Conservation (phyloP, 2,888 invertebrate species). For the Dynastes grantii region DNA sequence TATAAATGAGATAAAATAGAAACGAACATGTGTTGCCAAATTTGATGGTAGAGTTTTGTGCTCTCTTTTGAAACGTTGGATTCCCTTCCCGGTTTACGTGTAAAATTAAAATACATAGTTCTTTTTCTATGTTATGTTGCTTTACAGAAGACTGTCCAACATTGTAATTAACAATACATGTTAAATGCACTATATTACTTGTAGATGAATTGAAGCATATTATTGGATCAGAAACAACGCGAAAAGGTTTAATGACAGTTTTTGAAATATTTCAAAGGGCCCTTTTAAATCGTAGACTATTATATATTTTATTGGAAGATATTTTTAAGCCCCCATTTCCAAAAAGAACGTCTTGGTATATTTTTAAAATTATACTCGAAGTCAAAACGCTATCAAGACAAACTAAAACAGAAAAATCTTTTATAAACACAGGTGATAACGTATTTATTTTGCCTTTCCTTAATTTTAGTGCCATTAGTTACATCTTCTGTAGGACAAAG, state of each 20-base stretch:
- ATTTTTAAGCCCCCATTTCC: conserved; percentile 84
- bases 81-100: too few species aligned
- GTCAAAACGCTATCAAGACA: conserved; percentile 70
- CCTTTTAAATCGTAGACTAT: conserved; percentile 86
- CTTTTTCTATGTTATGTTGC: too few species aligned
- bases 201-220: conserved; percentile 91
- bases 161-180: not conserved
- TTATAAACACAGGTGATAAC: conserved; percentile 62
- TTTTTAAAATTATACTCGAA: conserved; percentile 83
- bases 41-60: too few species aligned
- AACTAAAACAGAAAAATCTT: conserved; percentile 56
- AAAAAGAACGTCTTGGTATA: conserved; percentile 80
- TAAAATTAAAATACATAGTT: too few species aligned
- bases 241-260: conserved; percentile 85
- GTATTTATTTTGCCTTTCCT: conserved; percentile 53
- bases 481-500: conserved; percentile 3
- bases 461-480: conserved; percentile 52
- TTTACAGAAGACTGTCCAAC: too few species aligned
- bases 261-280: conserved; percentile 92
- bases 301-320: conserved; percentile 89
- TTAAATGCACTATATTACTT: conserved; percentile 57
- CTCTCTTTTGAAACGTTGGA: too few species aligned
- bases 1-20: too few species aligned
- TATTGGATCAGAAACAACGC: conserved; percentile 90
- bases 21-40: too few species aligned